These are phyloP conservation scores for Brachionus rotundiformis DNA, from an alignment of 1,140 invertebrate genomes.

Conservation along the genomic window DNA sequence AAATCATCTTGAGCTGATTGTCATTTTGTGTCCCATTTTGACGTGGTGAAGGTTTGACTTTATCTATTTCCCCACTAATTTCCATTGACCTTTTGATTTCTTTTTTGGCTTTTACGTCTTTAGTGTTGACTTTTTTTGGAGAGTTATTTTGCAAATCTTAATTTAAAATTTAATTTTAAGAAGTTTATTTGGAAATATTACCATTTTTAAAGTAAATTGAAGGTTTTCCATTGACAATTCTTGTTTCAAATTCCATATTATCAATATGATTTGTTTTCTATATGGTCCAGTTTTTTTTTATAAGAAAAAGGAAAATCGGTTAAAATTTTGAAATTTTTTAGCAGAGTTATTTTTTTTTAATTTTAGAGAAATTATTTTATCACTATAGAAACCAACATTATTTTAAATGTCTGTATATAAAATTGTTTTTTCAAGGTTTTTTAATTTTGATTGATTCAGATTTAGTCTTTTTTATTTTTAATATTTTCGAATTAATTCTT, in stretches of 20 bases:
- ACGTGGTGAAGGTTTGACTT: slow-evolving; percentile 8
- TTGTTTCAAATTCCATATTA: slow-evolving; percentile 48
- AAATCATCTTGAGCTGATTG: background rate
- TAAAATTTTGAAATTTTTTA: background rate
- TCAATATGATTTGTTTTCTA: background rate
- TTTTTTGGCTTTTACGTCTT: background rate
- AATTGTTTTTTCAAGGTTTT: background rate
- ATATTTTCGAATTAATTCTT: no score
- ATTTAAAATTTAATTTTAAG: no score
- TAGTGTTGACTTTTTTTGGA: background rate
- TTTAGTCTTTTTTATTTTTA: background rate
- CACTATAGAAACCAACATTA: slow-evolving; percentile 1
- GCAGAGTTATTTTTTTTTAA: background rate
- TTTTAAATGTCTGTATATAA: background rate
- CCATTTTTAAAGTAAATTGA: slow-evolving; percentile 41
- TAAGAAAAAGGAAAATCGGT: background rate
- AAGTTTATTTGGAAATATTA: no score
- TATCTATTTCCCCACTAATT: slow-evolving; percentile 16
- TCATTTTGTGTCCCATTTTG: background rate
- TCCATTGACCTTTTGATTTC: slow-evolving; percentile 15
- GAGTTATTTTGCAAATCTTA: background rate
- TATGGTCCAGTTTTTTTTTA: background rate
- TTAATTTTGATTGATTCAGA: background rate
- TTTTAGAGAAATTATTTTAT: background rate
- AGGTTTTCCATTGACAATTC: slow-evolving; percentile 49